Base-by-base conservation (phyloP, 2,113 vertebrate genomes). In the Lutjanus erythropterus region DNA sequence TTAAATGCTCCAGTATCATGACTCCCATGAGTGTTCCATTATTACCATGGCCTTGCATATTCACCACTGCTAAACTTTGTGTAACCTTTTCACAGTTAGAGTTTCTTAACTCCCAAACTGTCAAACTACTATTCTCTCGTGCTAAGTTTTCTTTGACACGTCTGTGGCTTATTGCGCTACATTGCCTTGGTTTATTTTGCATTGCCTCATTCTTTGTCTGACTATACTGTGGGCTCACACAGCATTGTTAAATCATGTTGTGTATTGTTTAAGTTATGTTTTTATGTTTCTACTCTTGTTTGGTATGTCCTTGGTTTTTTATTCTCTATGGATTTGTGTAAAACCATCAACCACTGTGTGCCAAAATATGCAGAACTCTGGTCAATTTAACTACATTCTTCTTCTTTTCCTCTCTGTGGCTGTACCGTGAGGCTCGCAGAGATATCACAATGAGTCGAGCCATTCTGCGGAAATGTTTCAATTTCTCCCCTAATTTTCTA, bases 401-500 rank as follows among this genome's bases (percentile, higher is more conserved):
- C 35, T 56, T 56, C 9, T 64, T 41, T 35, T 53, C 75, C 56
- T 19, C 33, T 42, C 29, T 5, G 52, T 11, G 39, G 31, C 27
- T 58, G 56, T 9, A 27, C 35, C 12, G 19, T 29, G 64, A 70
- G 47, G 50, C 73, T 25, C 0, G 14, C 39, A 2, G 27, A 62
- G 55, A 73, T 66, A 49, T 58, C 55, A 65, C 50, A 80, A 44
- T 62, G 59, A 75, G 33, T 67, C 4, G 12, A 56, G 39, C 52
- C 35, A 52, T 71, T 79, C 61, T 67, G 68, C 70, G 60, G 37
- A 65, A 86, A 72, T 58, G 52, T 72, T 81, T 82, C 44, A 31
- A 84, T 81, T 62, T 77, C 59, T 37, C 12, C n/a, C 44, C 71
- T 55, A 69, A 74, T 80, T 89, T 67, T 52, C 33, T 21, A 27